Percentiles rank a stretch among this genome's conserved stretches.
Conservation (phyloP, 2,797 vertebrate species). For the Lerista edwardsae region DNA sequence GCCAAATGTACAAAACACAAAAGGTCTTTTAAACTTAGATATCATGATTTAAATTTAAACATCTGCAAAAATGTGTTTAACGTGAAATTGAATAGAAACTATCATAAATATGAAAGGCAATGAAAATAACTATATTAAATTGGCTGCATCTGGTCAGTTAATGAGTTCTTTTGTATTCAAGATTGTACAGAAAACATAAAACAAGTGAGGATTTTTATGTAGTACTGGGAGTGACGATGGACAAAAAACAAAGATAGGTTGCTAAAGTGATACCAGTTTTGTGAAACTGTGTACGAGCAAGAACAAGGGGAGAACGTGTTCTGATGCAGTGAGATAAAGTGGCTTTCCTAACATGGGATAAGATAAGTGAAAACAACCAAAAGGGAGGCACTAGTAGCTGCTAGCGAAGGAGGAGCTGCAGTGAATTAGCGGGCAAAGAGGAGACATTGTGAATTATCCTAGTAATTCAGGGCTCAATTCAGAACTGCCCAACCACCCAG, state of each 20-base stretch:
- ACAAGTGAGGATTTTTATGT: neutral
- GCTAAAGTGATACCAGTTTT: too few species aligned
- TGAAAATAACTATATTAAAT: neutral
- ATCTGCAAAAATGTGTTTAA: neutral
- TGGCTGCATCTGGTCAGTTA: neutral
- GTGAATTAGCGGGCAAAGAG: too few species aligned
- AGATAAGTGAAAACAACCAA: too few species aligned
- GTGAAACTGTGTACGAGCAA: too few species aligned
- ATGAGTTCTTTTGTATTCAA: neutral
- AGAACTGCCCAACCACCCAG: too few species aligned
- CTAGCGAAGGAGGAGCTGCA: too few species aligned
- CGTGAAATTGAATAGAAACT: neutral
- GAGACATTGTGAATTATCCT: too few species aligned
- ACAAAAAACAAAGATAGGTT: neutral
- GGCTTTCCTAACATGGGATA: too few species aligned
- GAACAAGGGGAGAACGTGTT: too few species aligned
- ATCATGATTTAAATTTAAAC: neutral
- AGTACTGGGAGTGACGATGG: neutral
- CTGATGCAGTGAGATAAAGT: too few species aligned
- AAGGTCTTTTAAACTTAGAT: neutral
- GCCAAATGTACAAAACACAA: neutral
- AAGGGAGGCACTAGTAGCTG: too few species aligned
- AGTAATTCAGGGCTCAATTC: too few species aligned
- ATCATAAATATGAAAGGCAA: neutral
- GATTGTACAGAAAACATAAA: neutral